Conservation (phyloP, 1,140 invertebrate genomes). For the Drosophila ironensis region DNA sequence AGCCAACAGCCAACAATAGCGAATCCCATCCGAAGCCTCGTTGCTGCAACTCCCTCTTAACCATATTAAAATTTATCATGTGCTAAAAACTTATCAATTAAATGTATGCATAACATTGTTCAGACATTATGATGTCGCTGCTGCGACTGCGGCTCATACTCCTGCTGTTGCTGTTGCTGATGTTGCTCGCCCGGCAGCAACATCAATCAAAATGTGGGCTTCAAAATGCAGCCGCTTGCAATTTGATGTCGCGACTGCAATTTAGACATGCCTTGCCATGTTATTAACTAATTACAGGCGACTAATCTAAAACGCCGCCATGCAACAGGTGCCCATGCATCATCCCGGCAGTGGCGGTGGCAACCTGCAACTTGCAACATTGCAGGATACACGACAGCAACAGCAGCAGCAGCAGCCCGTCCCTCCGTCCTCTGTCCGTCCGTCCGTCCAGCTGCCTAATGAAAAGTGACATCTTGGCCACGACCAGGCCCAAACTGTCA, state of each 20-base stretch:
- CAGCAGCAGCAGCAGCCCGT: no score
- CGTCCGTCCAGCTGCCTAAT: conserved; percentile 64
- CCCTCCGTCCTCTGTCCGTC: no score
- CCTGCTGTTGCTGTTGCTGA: conserved; percentile 10
- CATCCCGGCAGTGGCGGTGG: conserved; percentile 37
- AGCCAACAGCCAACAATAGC: no score
- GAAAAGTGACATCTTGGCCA: conserved; percentile 81
- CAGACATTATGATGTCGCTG: conserved; percentile 28
- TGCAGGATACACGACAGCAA: conserved; percentile 17
- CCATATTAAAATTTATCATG: conserved; percentile 82
- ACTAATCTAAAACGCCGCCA: conserved; percentile 80
- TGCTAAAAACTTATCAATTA: conserved; percentile 82
- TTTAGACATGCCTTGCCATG: conserved; percentile 82
- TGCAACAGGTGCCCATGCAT: conserved; percentile 76
- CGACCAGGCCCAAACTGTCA: conserved; percentile 76
- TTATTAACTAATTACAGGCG: conserved; percentile 82
- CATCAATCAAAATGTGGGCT: conserved; percentile 72
- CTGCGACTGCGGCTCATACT: no score
- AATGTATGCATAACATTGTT: conserved; percentile 79
- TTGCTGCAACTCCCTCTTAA: conserved; percentile 27
- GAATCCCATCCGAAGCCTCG: no score
- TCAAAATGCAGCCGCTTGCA: conserved; percentile 60
- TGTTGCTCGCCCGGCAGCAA: conserved; percentile 53
- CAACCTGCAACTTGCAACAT: conserved; percentile 23
- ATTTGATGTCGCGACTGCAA: conserved; percentile 71